Evolutionary conservation across 2,888 invertebrate genomes (phyloP), one percentile per base, ranked within the genome.

Genomic region (Cetonia aurata): DNA sequence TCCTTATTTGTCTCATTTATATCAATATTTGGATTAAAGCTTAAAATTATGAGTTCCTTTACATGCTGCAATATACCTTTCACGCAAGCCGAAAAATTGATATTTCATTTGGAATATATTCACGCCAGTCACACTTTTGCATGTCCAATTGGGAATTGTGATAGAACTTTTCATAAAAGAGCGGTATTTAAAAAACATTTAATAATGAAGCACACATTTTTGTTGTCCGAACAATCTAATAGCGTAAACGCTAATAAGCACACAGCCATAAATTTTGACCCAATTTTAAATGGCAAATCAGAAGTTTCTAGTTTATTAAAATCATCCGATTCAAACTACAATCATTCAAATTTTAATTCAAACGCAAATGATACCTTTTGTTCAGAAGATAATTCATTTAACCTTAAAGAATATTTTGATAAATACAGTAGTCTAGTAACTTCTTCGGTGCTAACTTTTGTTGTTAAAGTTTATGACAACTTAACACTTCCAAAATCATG

Each of bases 181-280:
- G 19, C 52, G 17, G 52, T 52, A 19, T 52, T 52, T 52, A 52
- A 52, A 52, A 52, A 52, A 25, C 52, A 52, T 52, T 19, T 52
- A 8, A 19, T 19, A 10, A 19, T 3, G 10, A 52, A 12, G 1
- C 52, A 52, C 12, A 52, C 25, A 25, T 25, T 25, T 25, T 25
- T 4, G 1, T 25, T 25, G 25, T 25, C 25, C 25, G 25, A 25
- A 25, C 25, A 25, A 25, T 25, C 25, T 25, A 25, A 25, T 25
- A 25, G 25, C 25, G 25, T 25, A 25, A 25, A 25, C 25, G 25
- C 25, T 25, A 25, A 25, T 25, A 25, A 25, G 25, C 25, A 25
- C 25, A 25, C 25, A 25, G 25, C 1, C 25, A 25, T 25, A 25
- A 25, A 25, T 25, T 25, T 25, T 25, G 25, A 25, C 25, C 25